Percentiles rank a stretch among this genome's conserved stretches.
Evolutionary conservation across 2,797 vertebrate genomes (phyloP).

Genomic region (Tenualosa thibaudeaui): DNA sequence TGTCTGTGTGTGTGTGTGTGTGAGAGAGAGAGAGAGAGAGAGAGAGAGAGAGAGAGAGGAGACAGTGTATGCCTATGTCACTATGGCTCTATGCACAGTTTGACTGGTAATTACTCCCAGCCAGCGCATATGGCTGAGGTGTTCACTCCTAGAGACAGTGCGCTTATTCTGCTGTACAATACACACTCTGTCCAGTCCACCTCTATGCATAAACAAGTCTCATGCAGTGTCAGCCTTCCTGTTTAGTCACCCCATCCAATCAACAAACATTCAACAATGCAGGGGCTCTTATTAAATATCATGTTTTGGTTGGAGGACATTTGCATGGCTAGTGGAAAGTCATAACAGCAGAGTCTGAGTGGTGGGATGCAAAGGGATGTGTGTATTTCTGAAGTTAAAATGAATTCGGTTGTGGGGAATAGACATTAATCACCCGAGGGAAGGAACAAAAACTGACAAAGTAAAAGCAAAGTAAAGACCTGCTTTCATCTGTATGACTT

Average conservation of each 20-base stretch:
- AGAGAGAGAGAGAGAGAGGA: background rate
- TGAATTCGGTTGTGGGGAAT: too few relatives aligned
- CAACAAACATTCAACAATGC: conserved; percentile 12
- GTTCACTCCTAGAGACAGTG: background rate
- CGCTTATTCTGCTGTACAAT: conserved; percentile 14
- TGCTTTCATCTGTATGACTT: background rate
- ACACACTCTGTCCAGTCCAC: background rate
- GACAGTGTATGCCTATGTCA: background rate
- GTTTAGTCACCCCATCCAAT: conserved; percentile 32
- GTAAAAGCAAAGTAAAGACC: too few relatives aligned
- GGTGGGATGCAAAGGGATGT: background rate
- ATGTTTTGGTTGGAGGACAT: background rate
- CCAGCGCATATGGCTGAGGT: conserved; percentile 7
- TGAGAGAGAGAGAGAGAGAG: background rate
- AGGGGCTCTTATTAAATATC: conserved; percentile 24
- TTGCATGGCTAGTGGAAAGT: background rate
- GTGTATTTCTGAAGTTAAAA: background rate
- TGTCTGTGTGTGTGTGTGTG: conserved; percentile 19
- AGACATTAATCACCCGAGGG: background rate
- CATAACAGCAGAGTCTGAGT: conserved; percentile 3
- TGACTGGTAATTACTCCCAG: conserved; percentile 13
- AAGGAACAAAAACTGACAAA: background rate
- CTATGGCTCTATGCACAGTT: background rate
- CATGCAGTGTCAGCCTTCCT: conserved; percentile 14
- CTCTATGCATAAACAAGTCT: background rate